Evolutionary conservation across 2,888 invertebrate genomes (phyloP).

Genomic region (Lutraria lutraria): DNA sequence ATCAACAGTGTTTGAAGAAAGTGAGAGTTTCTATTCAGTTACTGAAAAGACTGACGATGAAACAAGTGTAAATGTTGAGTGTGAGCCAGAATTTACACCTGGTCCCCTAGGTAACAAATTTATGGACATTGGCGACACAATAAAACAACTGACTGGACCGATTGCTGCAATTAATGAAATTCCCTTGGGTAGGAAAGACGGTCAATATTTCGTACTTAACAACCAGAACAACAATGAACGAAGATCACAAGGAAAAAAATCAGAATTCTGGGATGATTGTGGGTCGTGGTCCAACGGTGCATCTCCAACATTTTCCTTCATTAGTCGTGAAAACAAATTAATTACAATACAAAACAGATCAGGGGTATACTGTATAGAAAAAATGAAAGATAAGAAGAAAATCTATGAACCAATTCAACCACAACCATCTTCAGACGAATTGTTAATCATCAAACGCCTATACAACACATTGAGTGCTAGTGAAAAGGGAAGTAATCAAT

Average conservation of each 20-base stretch:
- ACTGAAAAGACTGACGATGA: too few relatives aligned
- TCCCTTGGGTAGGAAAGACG: constrained; percentile 25
- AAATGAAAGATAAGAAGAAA: constrained; percentile 32
- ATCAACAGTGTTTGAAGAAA: too few relatives aligned
- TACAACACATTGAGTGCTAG: constrained; percentile 32
- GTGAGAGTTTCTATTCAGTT: too few relatives aligned
- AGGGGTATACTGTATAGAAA: constrained; percentile 30
- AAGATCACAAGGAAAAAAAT: constrained; percentile 1
- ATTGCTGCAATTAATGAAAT: too few relatives aligned
- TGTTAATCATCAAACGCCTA: constrained; percentile 33
- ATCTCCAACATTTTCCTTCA: constrained; percentile 20
- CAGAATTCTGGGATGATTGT: constrained; percentile 50
- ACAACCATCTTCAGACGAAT: too few relatives aligned
- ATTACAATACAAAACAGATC: constrained; percentile 8
- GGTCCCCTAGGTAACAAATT: too few relatives aligned
- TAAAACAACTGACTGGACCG: too few relatives aligned
- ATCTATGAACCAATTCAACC: constrained; percentile 32
- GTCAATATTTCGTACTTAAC: constrained; percentile 37
- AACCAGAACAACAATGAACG: constrained; percentile 32
- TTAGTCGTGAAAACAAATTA: constrained; percentile 16
- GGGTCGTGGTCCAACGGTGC: constrained; percentile 38
- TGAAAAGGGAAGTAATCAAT: constrained; percentile 19
- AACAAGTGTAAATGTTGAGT: too few relatives aligned
- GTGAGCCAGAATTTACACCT: too few relatives aligned
- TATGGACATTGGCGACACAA: too few relatives aligned